phyloP scores from a whole-genome alignment of 2,113 vertebrate genomes.

The Cepphus grylle region DNA sequence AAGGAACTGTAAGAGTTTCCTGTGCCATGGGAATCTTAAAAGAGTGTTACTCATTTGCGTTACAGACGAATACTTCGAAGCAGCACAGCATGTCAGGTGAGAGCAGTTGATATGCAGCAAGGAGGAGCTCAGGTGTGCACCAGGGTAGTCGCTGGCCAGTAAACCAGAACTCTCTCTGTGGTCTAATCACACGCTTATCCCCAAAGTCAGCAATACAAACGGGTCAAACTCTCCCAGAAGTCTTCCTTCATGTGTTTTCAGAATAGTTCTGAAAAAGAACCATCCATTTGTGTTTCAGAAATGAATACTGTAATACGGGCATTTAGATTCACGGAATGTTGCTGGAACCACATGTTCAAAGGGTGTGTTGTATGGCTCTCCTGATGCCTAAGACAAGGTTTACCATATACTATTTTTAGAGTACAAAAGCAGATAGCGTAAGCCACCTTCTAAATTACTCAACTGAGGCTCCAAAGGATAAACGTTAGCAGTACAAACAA shows the following conservation, averaged over 20 bases:
- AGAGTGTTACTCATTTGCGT: background rate
- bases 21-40: background rate
- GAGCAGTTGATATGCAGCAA: background rate
- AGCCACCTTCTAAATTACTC: background rate
- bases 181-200: background rate
- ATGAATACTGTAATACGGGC: no score
- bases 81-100: background rate
- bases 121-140: background rate
- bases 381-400: background rate
- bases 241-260: background rate
- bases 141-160: background rate
- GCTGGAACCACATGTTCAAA: background rate
- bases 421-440: background rate
- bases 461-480: background rate
- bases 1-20: background rate
- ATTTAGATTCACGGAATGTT: background rate
- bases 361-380: background rate
- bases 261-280: background rate
- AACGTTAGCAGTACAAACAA: background rate
- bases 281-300: background rate
- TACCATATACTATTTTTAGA: background rate
- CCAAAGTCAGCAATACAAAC: background rate
- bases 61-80: background rate
- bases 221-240: background rate
- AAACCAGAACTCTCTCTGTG: background rate